Conservation (phyloP, 2,113 vertebrate genomes). For the Sialia sialis region DNA sequence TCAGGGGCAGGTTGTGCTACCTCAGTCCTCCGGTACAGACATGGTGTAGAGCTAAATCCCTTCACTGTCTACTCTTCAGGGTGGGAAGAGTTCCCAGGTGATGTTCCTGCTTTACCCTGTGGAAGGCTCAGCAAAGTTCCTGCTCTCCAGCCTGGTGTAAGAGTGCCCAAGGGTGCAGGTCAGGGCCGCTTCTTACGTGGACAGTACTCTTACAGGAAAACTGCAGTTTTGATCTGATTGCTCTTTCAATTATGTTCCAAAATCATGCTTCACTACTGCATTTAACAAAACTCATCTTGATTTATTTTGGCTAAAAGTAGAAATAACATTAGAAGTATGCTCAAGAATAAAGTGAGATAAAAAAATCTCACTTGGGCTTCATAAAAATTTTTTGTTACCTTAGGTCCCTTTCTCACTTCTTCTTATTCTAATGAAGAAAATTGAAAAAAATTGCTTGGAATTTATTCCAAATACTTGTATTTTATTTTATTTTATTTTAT, state of each 20-base stretch:
- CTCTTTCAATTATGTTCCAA: not conserved
- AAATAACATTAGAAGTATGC: not conserved
- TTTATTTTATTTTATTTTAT: not conserved
- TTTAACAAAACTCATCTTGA: not conserved
- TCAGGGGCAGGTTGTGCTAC: not conserved
- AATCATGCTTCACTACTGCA: not conserved
- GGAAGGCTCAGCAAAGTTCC: not conserved
- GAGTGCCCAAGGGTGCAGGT: not conserved
- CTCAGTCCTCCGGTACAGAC: not conserved
- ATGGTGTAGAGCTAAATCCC: not conserved
- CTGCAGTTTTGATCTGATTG: not conserved
- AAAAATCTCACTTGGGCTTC: not conserved
- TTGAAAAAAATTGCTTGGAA: not conserved
- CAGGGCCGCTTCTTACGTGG: not conserved
- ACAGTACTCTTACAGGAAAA: not conserved
- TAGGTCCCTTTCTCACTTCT: not conserved
- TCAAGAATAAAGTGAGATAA: not conserved
- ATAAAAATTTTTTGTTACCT: not conserved
- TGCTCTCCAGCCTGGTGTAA: not conserved
- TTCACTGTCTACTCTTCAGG: not conserved
- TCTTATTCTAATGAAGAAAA: not conserved
- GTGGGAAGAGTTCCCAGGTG: not conserved
- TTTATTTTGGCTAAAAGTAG: not conserved
- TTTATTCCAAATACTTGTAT: not conserved
- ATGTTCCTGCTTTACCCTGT: accelerated